phyloP scores from a whole-genome alignment of 2,888 invertebrate genomes.

The Physocephala rufipes region DNA sequence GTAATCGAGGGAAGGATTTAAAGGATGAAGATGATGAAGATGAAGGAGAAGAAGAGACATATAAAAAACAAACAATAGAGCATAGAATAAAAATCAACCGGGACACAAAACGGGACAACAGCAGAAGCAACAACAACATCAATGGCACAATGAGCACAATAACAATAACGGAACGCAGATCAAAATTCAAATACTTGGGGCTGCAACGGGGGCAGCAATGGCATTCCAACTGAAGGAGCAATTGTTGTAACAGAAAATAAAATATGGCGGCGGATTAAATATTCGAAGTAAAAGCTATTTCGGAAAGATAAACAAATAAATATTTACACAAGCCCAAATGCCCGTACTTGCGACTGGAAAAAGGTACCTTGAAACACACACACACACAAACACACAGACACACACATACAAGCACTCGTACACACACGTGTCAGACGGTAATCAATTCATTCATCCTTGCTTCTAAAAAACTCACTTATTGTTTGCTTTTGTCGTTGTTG shows the following conservation, averaged over 20 bases:
- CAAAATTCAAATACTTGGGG: no score
- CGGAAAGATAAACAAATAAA: slow-evolving; percentile 20
- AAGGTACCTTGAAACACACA: neutral
- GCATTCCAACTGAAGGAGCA: slow-evolving; percentile 44
- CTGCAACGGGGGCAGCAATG: neutral
- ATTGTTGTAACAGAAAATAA: slow-evolving; percentile 31
- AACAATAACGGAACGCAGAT: no score
- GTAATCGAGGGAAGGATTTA: no score
- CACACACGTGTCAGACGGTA: neutral
- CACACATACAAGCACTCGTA: neutral
- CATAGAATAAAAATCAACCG: slow-evolving; percentile 34
- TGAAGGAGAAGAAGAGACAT: neutral
- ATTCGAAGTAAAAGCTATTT: neutral
- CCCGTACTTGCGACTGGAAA: neutral
- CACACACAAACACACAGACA: slow-evolving; percentile 8
- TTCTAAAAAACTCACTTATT: neutral
- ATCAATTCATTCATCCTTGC: neutral
- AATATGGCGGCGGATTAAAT: neutral
- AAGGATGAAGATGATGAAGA: neutral
- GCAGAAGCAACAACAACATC: no score
- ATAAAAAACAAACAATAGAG: slow-evolving; percentile 44
- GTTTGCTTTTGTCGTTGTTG: slow-evolving; percentile 1
- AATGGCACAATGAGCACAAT: no score
- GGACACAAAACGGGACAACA: neutral
- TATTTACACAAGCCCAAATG: neutral